A percentile compares a stretch with the other conserved stretches of the same genome.
phyloP scores from a whole-genome alignment of 1,140 invertebrate genomes.

The Drosophila parabipectinata region DNA sequence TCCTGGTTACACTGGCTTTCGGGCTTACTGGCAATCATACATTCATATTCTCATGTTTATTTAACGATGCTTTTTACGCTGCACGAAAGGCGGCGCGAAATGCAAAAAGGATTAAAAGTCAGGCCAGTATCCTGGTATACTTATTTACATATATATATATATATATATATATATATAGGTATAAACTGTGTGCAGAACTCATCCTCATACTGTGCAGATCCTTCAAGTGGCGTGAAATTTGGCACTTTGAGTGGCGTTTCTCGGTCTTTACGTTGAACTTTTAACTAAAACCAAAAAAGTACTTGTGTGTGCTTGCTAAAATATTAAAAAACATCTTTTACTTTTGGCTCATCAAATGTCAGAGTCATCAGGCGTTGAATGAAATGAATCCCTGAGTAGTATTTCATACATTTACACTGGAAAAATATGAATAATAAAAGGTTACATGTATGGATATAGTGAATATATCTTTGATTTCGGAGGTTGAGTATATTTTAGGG shows the following conservation, averaged over 20 bases:
- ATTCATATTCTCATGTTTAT: slow-evolving; percentile 80
- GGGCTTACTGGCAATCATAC: slow-evolving; percentile 57
- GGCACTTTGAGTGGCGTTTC: slow-evolving; percentile 66
- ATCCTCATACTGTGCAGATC: slow-evolving; percentile 2
- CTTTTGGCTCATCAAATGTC: slow-evolving; percentile 55
- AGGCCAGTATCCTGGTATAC: background rate
- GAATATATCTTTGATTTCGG: no score
- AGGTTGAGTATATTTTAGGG: no score
- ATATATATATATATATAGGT: no score
- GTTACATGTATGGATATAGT: no score
- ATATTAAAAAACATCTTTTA: slow-evolving; percentile 38
- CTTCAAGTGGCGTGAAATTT: slow-evolving; percentile 75
- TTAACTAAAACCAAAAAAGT: slow-evolving; percentile 64
- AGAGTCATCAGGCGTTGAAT: slow-evolving; percentile 23
- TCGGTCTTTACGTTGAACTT: slow-evolving; percentile 59
- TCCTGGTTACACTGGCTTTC: no score
- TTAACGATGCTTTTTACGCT: slow-evolving; percentile 80
- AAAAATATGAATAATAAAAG: no score
- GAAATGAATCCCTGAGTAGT: background rate
- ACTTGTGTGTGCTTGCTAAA: slow-evolving; percentile 32
- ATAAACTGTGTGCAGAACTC: background rate
- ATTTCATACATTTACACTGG: background rate
- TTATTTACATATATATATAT: no score
- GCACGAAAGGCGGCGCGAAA: slow-evolving; percentile 48
- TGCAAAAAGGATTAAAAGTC: slow-evolving; percentile 76